Evolutionary conservation across 2,113 vertebrate species (phyloP).

Genomic region (Boleophthalmus pectinirostris): DNA sequence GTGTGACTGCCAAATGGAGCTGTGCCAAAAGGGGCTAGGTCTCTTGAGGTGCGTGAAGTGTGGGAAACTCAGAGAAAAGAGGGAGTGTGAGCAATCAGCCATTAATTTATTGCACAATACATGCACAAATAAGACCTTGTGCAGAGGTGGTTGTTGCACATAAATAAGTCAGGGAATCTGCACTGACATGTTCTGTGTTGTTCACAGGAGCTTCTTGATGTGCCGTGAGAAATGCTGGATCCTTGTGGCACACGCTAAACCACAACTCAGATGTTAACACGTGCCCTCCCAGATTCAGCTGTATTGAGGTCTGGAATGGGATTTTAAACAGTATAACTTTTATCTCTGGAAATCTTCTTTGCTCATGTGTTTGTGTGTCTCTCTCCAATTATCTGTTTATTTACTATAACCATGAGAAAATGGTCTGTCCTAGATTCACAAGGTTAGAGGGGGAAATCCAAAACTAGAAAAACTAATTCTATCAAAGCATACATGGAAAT

Average conservation of each 20-base stretch:
- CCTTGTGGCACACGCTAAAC: slow-evolving; percentile 50
- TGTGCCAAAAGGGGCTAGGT: slow-evolving; percentile 56
- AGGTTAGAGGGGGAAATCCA: slow-evolving; percentile 41
- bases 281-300: slow-evolving; percentile 25
- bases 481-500: slow-evolving; percentile 50
- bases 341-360: slow-evolving; percentile 49
- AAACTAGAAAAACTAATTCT: slow-evolving; percentile 52
- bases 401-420: slow-evolving; percentile 69
- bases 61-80: slow-evolving; percentile 59
- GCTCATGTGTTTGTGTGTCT: slow-evolving; percentile 13
- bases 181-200: slow-evolving; percentile 34
- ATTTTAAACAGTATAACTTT: slow-evolving; percentile 17
- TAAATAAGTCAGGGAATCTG: slow-evolving; percentile 33
- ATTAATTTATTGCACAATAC: slow-evolving; percentile 44
- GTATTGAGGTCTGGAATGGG: slow-evolving; percentile 30
- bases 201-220: slow-evolving; percentile 51
- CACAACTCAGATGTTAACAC: slow-evolving; percentile 30
- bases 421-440: slow-evolving; percentile 54
- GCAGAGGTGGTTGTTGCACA: slow-evolving; percentile 20
- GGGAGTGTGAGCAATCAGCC: slow-evolving; percentile 36
- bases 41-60: slow-evolving; percentile 59
- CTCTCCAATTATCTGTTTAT: slow-evolving; percentile 38
- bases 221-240: slow-evolving; percentile 59
- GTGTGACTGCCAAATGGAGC: slow-evolving; percentile 59
- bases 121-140: slow-evolving; percentile 18